Conservation (phyloP, 2,888 invertebrate species). For the Ophraella communa region DNA sequence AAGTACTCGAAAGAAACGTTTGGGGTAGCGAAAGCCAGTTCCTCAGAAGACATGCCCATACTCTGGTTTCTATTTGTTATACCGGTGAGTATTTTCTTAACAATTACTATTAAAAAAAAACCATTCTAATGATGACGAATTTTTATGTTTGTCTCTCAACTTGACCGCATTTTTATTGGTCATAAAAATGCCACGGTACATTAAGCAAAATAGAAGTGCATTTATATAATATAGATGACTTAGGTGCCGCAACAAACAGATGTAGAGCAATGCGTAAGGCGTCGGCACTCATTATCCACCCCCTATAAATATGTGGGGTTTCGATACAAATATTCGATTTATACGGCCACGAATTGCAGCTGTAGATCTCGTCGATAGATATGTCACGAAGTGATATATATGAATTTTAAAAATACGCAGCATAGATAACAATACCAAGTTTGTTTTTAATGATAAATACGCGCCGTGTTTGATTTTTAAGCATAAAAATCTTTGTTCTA, state of each 20-base stretch:
- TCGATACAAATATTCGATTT: not conserved
- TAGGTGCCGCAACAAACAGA: conserved; percentile 5
- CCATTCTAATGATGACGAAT: no score
- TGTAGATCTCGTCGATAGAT: conserved; percentile 5
- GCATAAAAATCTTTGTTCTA: no score
- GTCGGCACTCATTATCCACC: conserved; percentile 7
- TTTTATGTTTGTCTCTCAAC: not conserved
- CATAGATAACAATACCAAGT: no score
- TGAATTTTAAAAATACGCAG: no score
- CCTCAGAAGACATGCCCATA: conserved; percentile 76
- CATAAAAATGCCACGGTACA: not conserved
- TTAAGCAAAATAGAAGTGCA: not conserved
- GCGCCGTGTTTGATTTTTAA: no score
- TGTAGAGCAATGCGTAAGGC: conserved; percentile 7
- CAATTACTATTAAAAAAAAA: no score
- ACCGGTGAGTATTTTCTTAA: conserved; percentile 77
- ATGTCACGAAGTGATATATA: not conserved
- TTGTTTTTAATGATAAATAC: no score
- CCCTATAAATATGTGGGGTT: conserved; percentile 7
- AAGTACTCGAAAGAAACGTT: conserved; percentile 71
- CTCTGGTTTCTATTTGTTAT: conserved; percentile 78
- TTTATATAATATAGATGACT: no score
- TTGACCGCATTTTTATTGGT: not conserved
- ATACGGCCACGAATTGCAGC: not conserved
- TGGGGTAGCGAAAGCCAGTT: conserved; percentile 68